phyloP scores from a whole-genome alignment of 2,888 invertebrate genomes.

The Strigamia transsilvanica region DNA sequence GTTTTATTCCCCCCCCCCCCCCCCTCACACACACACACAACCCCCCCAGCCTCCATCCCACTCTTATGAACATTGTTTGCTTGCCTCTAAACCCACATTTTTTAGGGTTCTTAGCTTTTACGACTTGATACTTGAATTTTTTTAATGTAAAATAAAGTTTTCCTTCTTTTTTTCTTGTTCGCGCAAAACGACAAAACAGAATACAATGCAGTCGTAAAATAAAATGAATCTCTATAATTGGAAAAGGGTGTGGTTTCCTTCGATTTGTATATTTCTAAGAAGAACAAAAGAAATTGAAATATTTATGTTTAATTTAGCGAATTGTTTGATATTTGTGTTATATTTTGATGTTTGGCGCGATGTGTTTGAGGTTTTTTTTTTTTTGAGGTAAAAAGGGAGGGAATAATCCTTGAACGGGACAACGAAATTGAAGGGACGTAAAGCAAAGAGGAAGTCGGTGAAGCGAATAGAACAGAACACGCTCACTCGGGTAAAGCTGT shows the following conservation, averaged over 20 bases:
- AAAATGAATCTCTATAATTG: not conserved
- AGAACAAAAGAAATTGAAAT: not conserved
- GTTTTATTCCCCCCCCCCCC: no score
- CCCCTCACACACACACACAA: not conserved
- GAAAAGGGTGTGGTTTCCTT: not conserved
- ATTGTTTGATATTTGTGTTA: no score
- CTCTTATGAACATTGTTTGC: slow-evolving; percentile 28
- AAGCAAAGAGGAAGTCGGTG: slow-evolving; percentile 39
- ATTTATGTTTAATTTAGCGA: no score
- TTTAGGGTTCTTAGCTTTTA: slow-evolving; percentile 29
- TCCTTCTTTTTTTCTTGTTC: not conserved
- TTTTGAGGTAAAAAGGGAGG: not conserved
- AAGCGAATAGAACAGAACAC: slow-evolving; percentile 29
- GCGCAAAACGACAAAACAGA: not conserved
- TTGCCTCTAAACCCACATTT: slow-evolving; percentile 31
- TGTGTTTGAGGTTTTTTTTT: not conserved
- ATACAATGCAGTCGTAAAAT: not conserved
- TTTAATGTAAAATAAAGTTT: not conserved
- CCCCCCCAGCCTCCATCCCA: not conserved
- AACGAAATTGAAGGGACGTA: slow-evolving; percentile 22
- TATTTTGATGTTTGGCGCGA: no score
- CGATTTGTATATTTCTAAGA: not conserved
- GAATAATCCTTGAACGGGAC: slow-evolving; percentile 38
- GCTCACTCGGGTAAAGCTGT: slow-evolving; percentile 36
- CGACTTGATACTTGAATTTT: slow-evolving; percentile 10